Percentiles rank a stretch among this genome's conserved stretches.
phyloP scores from a whole-genome alignment of 2,113 vertebrate species.

The Chloropsis hardwickii region DNA sequence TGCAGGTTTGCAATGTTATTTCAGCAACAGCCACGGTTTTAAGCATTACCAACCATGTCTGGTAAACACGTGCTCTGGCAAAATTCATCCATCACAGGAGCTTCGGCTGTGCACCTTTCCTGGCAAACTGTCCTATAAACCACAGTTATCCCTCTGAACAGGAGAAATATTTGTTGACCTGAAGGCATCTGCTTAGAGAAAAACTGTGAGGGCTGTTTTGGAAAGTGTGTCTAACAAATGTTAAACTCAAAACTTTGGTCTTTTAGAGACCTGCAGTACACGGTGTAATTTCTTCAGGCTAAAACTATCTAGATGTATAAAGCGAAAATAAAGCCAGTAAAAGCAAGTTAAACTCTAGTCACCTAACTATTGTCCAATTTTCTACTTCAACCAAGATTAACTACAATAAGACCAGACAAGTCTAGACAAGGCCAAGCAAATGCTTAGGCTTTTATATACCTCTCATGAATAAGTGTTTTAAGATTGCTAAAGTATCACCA shows the following conservation, averaged over 20 bases:
- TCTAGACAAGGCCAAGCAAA: not conserved
- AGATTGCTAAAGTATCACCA: not conserved
- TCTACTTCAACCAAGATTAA: not conserved
- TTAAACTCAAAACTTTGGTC: not conserved
- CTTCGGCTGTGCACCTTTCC: not conserved
- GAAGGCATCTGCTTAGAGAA: not conserved
- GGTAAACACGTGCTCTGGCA: not conserved
- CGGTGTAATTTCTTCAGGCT: not conserved
- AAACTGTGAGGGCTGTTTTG: not conserved
- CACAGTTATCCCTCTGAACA: not conserved
- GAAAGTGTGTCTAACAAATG: not conserved
- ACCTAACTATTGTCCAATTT: not conserved
- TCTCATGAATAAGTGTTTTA: not conserved
- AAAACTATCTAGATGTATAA: not conserved
- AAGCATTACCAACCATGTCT: not conserved
- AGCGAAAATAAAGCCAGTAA: not conserved
- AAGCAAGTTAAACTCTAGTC: not conserved
- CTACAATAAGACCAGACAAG: not conserved
- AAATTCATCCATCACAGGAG: not conserved
- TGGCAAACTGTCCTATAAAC: not conserved
- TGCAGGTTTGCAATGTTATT: not conserved
- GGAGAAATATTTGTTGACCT: not conserved
- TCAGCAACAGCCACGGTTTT: not conserved
- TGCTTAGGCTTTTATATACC: not conserved
- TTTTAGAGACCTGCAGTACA: not conserved